Evolutionary conservation across 2,113 vertebrate genomes (phyloP).

Genomic region (Peromyscus californicus): DNA sequence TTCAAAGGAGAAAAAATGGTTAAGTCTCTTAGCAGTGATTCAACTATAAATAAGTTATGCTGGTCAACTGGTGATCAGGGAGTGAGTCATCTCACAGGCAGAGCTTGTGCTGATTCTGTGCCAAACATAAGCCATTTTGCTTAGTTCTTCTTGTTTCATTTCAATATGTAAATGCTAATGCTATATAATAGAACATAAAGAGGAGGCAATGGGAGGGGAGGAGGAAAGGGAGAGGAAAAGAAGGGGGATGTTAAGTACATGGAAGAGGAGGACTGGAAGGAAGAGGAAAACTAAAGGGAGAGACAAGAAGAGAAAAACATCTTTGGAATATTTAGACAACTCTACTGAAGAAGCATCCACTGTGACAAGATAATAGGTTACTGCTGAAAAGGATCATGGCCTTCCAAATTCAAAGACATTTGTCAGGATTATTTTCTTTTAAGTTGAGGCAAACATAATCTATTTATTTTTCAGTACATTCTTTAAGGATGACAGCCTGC

Average conservation of each 20-base stretch:
- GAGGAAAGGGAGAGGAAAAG: no score
- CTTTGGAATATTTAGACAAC: constrained; percentile 66
- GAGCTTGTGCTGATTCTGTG: background rate
- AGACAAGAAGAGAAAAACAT: background rate
- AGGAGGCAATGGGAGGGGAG: background rate
- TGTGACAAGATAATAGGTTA: constrained; percentile 73
- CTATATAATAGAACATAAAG: background rate
- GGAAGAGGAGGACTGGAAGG: no score
- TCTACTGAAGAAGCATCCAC: constrained; percentile 28
- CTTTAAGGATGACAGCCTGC: constrained; percentile 60
- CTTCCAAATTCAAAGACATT: constrained; percentile 62
- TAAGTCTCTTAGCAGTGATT: background rate
- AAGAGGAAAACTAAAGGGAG: background rate
- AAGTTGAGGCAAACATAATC: background rate
- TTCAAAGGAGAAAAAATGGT: constrained; percentile 26
- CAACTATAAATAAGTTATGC: constrained; percentile 47
- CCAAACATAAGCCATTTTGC: constrained; percentile 15
- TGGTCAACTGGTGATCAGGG: background rate
- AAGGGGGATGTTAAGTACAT: background rate
- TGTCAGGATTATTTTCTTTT: constrained; percentile 39
- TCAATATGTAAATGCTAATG: constrained; percentile 53
- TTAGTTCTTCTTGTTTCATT: constrained; percentile 59
- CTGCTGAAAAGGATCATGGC: constrained; percentile 45
- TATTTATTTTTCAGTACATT: constrained; percentile 75
- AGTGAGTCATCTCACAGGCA: background rate